phyloP scores from a whole-genome alignment of 2,888 invertebrate genomes.

The Chorisops tibialis region DNA sequence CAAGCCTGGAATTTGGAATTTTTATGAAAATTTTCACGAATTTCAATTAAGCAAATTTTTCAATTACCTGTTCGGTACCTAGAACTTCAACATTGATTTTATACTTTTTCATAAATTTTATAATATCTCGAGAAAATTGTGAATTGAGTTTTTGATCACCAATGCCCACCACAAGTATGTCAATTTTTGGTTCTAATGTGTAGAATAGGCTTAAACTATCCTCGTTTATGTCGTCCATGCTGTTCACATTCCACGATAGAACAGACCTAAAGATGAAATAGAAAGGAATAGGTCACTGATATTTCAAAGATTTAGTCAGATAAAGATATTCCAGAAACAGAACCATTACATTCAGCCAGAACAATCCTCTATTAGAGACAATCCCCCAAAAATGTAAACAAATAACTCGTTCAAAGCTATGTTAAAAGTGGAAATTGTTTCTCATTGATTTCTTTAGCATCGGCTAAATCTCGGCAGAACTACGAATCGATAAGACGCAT shows the following conservation, averaged over 20 bases:
- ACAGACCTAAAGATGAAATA: conserved; percentile 60
- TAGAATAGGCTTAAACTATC: conserved; percentile 75
- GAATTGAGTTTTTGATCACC: conserved; percentile 57
- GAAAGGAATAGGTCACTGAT: too few relatives aligned
- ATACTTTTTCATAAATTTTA: conserved; percentile 54
- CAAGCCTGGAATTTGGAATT: conserved; percentile 58
- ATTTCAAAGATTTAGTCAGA: not conserved
- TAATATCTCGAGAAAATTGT: conserved; percentile 49
- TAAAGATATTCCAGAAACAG: too few relatives aligned
- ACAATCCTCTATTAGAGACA: too few relatives aligned
- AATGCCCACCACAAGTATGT: conserved; percentile 69
- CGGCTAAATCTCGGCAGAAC: too few relatives aligned
- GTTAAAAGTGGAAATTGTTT: too few relatives aligned
- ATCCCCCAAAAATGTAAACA: too few relatives aligned
- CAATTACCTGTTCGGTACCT: conserved; percentile 63
- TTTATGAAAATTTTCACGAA: not conserved
- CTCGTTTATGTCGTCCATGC: conserved; percentile 65
- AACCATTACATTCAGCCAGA: too few relatives aligned
- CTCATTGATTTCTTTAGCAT: too few relatives aligned
- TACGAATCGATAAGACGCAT: too few relatives aligned
- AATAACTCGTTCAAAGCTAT: too few relatives aligned
- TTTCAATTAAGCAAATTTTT: not conserved
- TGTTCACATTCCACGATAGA: conserved; percentile 76
- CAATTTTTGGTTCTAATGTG: conserved; percentile 79
- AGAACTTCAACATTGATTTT: conserved; percentile 75